These are phyloP conservation scores for Myiozetetes cayanensis DNA, from an alignment of 2,113 vertebrate genomes.

Conservation along the genomic window DNA sequence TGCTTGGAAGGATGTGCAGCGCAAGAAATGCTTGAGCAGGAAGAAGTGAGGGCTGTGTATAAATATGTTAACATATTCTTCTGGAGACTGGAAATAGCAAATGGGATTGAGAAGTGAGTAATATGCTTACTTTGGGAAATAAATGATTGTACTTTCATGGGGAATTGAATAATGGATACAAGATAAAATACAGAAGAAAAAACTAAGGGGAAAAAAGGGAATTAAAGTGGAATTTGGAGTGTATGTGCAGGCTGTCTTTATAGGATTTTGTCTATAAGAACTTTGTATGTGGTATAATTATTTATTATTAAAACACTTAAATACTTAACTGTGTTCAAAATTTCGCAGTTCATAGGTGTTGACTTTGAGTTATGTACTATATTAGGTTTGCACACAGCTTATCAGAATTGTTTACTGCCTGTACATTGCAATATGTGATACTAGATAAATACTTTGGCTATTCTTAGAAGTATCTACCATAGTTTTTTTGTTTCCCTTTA, in stretches of 20 bases:
- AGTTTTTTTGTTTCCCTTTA: not conserved
- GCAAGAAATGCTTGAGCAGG: not conserved
- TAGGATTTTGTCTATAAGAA: not conserved
- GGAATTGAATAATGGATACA: not conserved
- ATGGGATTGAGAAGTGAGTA: not conserved
- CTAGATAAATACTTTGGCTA: not conserved
- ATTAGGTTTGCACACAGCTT: not conserved
- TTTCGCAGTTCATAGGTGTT: not conserved
- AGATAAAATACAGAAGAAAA: not conserved
- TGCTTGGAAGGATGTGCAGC: not conserved
- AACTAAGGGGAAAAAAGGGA: not conserved
- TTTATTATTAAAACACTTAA: not conserved
- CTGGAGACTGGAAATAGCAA: not conserved
- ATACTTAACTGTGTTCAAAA: not conserved
- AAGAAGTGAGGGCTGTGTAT: not conserved
- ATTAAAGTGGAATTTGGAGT: not conserved
- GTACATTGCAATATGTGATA: not conserved
- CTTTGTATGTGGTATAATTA: not conserved
- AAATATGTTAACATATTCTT: not conserved
- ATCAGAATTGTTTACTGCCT: not conserved
- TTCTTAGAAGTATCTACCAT: not conserved
- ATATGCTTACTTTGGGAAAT: not conserved
- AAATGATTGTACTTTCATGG: not conserved
- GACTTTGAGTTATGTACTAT: not conserved
- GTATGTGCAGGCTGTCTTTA: not conserved